phyloP scores from a whole-genome alignment of 2,113 vertebrate genomes.

The Callipepla californica region DNA sequence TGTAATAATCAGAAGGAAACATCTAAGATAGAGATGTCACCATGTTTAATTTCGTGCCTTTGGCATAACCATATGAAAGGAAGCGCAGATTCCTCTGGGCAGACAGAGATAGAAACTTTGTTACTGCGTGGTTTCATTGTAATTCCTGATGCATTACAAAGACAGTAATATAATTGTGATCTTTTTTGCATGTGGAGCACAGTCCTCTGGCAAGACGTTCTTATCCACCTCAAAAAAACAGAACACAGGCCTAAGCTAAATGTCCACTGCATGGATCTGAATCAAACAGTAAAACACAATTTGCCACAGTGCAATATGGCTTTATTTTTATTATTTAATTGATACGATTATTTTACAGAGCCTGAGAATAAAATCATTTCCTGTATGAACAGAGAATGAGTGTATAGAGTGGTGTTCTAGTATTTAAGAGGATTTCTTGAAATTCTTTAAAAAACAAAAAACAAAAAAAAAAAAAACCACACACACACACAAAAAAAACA shows the following conservation, averaged over 20 bases:
- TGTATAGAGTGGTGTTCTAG: neutral
- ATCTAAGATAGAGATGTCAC: slow-evolving; percentile 32
- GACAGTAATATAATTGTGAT: slow-evolving; percentile 10
- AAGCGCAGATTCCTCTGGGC: slow-evolving; percentile 32
- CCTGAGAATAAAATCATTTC: neutral
- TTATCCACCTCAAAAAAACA: neutral
- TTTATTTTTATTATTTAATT: neutral
- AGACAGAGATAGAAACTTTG: neutral
- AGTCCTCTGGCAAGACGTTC: neutral
- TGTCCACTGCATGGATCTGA: neutral
- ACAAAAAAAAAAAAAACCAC: too few relatives aligned
- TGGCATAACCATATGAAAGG: neutral
- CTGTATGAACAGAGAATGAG: neutral
- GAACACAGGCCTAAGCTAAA: neutral
- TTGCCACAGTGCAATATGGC: neutral
- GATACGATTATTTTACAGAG: neutral
- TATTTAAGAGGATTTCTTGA: neutral
- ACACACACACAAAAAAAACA: too few relatives aligned
- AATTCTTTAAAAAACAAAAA: neutral
- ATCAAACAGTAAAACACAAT: neutral
- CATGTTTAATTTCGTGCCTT: slow-evolving; percentile 21
- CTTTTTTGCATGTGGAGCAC: neutral
- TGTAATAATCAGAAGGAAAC: slow-evolving; percentile 33
- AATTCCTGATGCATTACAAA: slow-evolving; percentile 23
- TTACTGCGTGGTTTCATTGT: neutral